Evolutionary conservation across 2,888 invertebrate species (phyloP).

Genomic region (Pterostichus madidus): DNA sequence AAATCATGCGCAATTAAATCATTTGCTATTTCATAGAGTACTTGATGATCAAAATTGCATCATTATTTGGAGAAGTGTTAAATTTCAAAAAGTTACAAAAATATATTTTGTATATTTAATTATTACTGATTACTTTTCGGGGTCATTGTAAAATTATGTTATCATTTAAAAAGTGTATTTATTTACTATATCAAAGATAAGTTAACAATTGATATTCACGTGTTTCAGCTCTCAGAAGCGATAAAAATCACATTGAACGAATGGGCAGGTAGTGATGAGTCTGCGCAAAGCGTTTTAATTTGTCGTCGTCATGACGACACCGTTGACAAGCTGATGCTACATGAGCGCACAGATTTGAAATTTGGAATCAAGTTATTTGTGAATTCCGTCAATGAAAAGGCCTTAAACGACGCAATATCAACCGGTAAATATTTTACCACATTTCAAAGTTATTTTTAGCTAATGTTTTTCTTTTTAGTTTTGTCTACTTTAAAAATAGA

Average conservation of each 20-base stretch:
- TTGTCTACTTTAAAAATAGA: constrained; percentile 85
- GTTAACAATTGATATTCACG: neutral
- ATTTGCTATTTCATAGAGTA: constrained; percentile 18
- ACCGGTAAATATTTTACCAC: constrained; percentile 79
- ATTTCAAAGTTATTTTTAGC: neutral
- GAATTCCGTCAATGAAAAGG: constrained; percentile 83
- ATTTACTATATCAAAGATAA: constrained; percentile 15
- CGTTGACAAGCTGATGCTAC: constrained; percentile 82
- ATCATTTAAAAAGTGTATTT: neutral
- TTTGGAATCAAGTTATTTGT: constrained; percentile 93
- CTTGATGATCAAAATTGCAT: neutral
- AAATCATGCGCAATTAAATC: constrained; percentile 12
- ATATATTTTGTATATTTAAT: neutral
- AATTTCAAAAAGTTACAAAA: constrained; percentile 1
- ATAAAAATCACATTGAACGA: constrained; percentile 81
- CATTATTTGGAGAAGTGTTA: neutral
- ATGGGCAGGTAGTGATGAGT: constrained; percentile 73
- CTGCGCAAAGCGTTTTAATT: constrained; percentile 78
- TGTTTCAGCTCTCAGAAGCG: constrained; percentile 81
- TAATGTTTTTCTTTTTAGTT: constrained; percentile 80
- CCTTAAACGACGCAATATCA: constrained; percentile 86
- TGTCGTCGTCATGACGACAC: constrained; percentile 83
- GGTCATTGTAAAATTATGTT: neutral
- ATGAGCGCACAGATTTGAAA: constrained; percentile 87
- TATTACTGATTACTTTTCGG: neutral